These are phyloP conservation scores for Sipha maydis DNA, from an alignment of 2,888 invertebrate genomes.

Conservation along the genomic window DNA sequence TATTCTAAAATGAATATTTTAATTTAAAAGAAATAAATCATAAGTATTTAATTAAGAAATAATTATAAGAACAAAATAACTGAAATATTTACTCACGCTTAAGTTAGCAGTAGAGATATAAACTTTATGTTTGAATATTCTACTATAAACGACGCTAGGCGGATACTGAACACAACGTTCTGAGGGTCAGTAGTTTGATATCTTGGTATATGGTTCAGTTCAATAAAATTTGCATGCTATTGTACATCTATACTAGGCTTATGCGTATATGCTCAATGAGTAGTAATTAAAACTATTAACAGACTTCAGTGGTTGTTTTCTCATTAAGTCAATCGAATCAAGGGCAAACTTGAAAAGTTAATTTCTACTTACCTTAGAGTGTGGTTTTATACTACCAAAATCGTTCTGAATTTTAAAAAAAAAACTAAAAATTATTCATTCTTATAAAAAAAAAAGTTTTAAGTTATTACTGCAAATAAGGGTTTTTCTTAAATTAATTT, in stretches of 20 bases:
- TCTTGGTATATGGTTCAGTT: slow-evolving; percentile 52
- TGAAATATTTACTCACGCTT: slow-evolving; percentile 49
- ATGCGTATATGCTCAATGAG: slow-evolving; percentile 57
- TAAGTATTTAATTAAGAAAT: background rate
- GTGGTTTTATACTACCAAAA: background rate
- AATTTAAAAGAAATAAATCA: background rate
- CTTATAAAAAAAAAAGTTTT: too few species aligned
- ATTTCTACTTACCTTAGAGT: slow-evolving; percentile 13
- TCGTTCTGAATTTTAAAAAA: too few species aligned
- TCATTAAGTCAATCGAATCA: slow-evolving; percentile 50
- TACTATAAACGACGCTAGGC: slow-evolving; percentile 43
- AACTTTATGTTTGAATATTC: background rate
- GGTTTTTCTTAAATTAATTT: too few species aligned
- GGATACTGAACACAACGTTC: slow-evolving; percentile 45
- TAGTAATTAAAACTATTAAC: slow-evolving; percentile 59
- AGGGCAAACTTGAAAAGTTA: slow-evolving; percentile 56
- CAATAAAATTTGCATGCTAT: slow-evolving; percentile 57
- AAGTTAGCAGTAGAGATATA: slow-evolving; percentile 25
- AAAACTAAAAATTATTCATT: too few species aligned
- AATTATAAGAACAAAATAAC: background rate
- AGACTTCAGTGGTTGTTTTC: slow-evolving; percentile 59
- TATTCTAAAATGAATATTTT: background rate
- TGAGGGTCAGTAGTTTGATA: slow-evolving; percentile 44
- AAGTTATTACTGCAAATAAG: too few species aligned
- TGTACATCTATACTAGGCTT: slow-evolving; percentile 37